These are phyloP conservation scores for Drosophila baimaii DNA, from an alignment of 1,140 invertebrate species.

Conservation along the genomic window DNA sequence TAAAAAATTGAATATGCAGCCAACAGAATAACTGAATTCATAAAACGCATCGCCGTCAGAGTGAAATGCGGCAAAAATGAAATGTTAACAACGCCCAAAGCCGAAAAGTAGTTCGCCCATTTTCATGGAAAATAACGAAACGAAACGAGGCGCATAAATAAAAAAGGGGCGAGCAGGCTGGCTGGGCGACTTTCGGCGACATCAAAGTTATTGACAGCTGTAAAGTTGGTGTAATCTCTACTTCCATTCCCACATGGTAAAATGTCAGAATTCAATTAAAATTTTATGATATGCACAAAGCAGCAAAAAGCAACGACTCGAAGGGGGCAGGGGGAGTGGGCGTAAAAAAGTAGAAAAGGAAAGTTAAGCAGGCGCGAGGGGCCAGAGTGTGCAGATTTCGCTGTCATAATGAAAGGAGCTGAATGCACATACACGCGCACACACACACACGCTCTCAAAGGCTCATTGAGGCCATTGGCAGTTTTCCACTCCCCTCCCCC, in stretches of 20 bases:
- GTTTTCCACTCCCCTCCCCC: conserved; percentile 23
- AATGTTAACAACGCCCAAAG: conserved; percentile 66
- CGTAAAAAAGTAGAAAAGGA: conserved; percentile 45
- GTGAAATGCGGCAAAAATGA: conserved; percentile 60
- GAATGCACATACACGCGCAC: conserved; percentile 26
- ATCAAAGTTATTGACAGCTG: conserved; percentile 80
- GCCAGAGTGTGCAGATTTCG: conserved; percentile 26
- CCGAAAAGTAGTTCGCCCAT: conserved; percentile 73
- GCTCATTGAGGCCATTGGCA: conserved; percentile 75
- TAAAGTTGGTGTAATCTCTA: conserved; percentile 69
- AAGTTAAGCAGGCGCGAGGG: conserved; percentile 32
- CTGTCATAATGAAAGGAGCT: conserved; percentile 69
- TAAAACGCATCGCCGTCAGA: conserved; percentile 41
- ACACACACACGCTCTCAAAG: conserved; percentile 13
- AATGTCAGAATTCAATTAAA: conserved; percentile 81
- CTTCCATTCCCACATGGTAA: conserved; percentile 60
- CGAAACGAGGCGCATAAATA: conserved; percentile 73
- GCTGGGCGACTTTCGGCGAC: conserved; percentile 33
- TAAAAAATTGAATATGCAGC: conserved; percentile 67
- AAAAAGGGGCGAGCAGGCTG: neutral
- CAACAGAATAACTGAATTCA: conserved; percentile 67
- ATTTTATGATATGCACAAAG: conserved; percentile 76
- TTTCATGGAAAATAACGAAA: conserved; percentile 49
- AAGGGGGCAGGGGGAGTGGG: neutral
- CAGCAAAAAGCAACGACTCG: conserved; percentile 37